Conservation (phyloP, 2,113 vertebrate species). For the Chrysemys picta region DNA sequence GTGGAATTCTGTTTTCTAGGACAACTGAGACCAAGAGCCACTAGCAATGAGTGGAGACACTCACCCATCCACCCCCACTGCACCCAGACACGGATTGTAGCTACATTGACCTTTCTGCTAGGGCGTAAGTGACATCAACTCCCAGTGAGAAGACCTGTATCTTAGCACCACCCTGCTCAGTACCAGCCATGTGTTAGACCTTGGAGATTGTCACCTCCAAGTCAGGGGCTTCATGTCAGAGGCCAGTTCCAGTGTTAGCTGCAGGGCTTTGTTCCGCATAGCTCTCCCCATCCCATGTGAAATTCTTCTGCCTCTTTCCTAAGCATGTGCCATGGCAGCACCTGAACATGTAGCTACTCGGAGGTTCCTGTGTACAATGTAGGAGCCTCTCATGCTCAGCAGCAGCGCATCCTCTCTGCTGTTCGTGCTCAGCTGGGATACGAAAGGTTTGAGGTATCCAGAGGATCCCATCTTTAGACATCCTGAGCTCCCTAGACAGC, state of each 20-base stretch:
- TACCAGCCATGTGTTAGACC: not conserved
- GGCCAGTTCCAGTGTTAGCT: not conserved
- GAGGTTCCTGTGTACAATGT: not conserved
- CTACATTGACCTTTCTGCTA: not conserved
- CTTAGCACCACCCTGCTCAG: not conserved
- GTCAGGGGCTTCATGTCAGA: not conserved
- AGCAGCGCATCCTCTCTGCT: accelerated
- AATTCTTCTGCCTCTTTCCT: not conserved
- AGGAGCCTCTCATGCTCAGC: not conserved
- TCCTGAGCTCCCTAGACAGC: not conserved
- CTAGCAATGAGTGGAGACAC: not conserved
- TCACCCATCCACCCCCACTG: not conserved
- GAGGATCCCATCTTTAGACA: not conserved
- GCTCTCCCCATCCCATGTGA: not conserved
- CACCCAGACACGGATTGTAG: not conserved
- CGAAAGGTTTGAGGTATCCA: not conserved
- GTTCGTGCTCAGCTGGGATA: not conserved
- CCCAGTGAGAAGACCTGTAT: not conserved
- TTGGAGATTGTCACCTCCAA: not conserved
- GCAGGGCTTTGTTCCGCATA: not conserved
- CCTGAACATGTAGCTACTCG: not conserved
- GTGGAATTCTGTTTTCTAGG: slow-evolving; percentile 5
- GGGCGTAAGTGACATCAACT: not conserved
- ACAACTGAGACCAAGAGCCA: slow-evolving; percentile 39
- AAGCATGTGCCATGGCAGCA: accelerated